Percentiles rank a stretch among this genome's conserved stretches.
Conservation (phyloP, 2,888 invertebrate genomes). For the Cataglyphis livida region DNA sequence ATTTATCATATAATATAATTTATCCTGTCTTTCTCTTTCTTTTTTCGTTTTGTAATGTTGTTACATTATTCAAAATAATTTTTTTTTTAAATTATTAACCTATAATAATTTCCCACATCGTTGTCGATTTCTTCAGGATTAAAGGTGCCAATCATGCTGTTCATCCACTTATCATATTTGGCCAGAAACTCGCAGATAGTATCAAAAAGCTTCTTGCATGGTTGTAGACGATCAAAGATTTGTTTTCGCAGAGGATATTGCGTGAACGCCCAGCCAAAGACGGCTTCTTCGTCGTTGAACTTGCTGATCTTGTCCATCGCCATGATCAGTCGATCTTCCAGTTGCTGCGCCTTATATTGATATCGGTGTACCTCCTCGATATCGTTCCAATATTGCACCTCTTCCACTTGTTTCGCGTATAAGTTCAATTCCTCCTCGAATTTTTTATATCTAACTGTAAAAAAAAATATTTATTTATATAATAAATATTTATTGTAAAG, state of each 20-base stretch:
- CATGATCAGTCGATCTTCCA: constrained; percentile 91
- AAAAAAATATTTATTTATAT: not conserved
- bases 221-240: constrained; percentile 92
- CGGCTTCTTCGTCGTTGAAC: constrained; percentile 96
- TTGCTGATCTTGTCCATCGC: constrained; percentile 94
- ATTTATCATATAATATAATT: not conserved
- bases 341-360: constrained; percentile 91
- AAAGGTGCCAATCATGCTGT: constrained; percentile 90
- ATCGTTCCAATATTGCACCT: constrained; percentile 95
- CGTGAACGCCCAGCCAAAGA: constrained; percentile 96
- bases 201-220: constrained; percentile 95
- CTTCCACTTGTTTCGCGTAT: constrained; percentile 93
- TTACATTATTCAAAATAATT: not conserved
- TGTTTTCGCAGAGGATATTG: constrained; percentile 94
- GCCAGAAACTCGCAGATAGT: constrained; percentile 93
- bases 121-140: constrained; percentile 96
- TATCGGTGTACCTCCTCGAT: constrained; percentile 93
- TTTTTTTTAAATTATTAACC: constrained; percentile 65
- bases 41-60: not conserved
- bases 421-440: constrained; percentile 94
- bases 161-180: constrained; percentile 95
- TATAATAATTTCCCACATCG: constrained; percentile 89
- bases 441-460: constrained; percentile 89
- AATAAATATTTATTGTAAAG: not conserved
- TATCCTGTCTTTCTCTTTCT: not conserved